phyloP scores from a whole-genome alignment of 1,140 invertebrate species.

The Zaprionus capensis region DNA sequence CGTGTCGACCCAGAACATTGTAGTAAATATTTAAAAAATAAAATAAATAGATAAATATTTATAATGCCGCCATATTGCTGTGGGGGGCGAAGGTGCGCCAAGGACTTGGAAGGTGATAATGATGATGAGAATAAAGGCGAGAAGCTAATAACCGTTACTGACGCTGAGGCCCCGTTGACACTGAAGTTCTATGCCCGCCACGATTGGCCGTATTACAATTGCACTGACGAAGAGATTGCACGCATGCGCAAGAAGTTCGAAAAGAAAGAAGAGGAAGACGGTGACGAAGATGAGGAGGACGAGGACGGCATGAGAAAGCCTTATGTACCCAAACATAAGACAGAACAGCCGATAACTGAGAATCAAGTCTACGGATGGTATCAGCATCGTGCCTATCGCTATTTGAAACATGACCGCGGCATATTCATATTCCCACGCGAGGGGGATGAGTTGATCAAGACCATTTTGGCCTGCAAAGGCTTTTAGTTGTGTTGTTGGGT shows the following conservation, averaged over 20 bases:
- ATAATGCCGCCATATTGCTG: slow-evolving; percentile 66
- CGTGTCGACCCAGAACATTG: not conserved
- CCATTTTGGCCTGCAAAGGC: slow-evolving; percentile 36
- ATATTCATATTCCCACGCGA: slow-evolving; percentile 65
- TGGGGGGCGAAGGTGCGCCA: slow-evolving; percentile 56
- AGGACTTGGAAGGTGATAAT: slow-evolving; percentile 19
- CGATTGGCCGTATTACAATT: slow-evolving; percentile 65
- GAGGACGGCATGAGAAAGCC: not conserved
- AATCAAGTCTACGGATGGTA: slow-evolving; percentile 75
- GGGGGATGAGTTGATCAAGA: slow-evolving; percentile 57
- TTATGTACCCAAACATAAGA: slow-evolving; percentile 55
- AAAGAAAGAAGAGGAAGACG: slow-evolving; percentile 13
- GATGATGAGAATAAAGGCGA: not conserved
- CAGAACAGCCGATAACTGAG: slow-evolving; percentile 55
- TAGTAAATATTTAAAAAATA: slow-evolving; percentile 7
- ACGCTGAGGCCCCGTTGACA: slow-evolving; percentile 48
- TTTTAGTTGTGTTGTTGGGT: not conserved
- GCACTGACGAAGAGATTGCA: slow-evolving; percentile 38
- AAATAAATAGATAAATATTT: not conserved
- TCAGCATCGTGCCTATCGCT: slow-evolving; percentile 55
- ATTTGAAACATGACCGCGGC: slow-evolving; percentile 59
- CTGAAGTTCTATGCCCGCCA: slow-evolving; percentile 70
- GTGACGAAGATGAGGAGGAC: not conserved
- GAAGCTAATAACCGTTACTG: slow-evolving; percentile 21
- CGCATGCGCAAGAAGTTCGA: slow-evolving; percentile 54